Evolutionary conservation across 1,140 invertebrate genomes (phyloP).

Genomic region (Campoletis sonorensis): DNA sequence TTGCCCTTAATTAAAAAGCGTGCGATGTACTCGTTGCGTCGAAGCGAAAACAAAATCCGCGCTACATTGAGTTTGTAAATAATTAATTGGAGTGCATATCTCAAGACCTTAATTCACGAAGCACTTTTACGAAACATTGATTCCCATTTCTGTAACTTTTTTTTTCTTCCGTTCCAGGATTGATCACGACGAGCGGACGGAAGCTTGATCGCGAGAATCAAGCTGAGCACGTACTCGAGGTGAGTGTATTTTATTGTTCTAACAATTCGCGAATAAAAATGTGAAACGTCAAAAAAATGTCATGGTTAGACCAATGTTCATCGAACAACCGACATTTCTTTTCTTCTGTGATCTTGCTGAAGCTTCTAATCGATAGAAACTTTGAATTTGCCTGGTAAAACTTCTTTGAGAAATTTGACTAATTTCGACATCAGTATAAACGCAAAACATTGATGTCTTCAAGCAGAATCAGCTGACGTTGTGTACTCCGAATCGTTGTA

Average conservation of each 20-base stretch:
- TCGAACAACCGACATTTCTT: not conserved
- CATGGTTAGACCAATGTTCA: not conserved
- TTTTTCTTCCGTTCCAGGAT: slow-evolving; percentile 79
- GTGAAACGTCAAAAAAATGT: slow-evolving; percentile 5
- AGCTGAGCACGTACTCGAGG: slow-evolving; percentile 90
- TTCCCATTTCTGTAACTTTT: not conserved
- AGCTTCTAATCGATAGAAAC: not conserved
- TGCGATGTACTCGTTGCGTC: no score
- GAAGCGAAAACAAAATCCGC: no score
- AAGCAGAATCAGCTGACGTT: slow-evolving; percentile 50
- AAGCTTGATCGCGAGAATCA: slow-evolving; percentile 91
- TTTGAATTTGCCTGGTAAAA: not conserved
- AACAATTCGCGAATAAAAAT: slow-evolving; percentile 9
- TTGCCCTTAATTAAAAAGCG: not conserved
- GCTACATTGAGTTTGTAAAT: no score
- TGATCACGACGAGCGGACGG: slow-evolving; percentile 88
- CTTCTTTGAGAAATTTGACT: not conserved
- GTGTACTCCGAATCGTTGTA: slow-evolving; percentile 23
- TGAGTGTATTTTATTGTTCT: slow-evolving; percentile 72
- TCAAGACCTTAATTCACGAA: not conserved
- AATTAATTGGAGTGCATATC: no score
- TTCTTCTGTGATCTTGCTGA: not conserved
- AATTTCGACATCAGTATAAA: not conserved
- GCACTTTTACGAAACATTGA: not conserved
- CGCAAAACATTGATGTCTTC: not conserved